Percentiles rank a stretch among this genome's conserved stretches.
phyloP scores from a whole-genome alignment of 2,113 vertebrate species.

The zebrafish (Danio rerio) region GRCz12tu NC_133182.1:29572001-29572500 shows the following conservation, averaged over 20 bases:
- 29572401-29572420: too few species aligned
- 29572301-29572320: background rate
- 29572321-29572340: too few species aligned
- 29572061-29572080: constrained; percentile 95
- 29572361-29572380: too few species aligned
- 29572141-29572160: constrained; percentile 94
- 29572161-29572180: constrained; percentile 88
- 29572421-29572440: too few species aligned
- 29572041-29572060: constrained; percentile 96
- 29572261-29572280: background rate
- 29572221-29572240: background rate
- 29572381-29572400: too few species aligned
- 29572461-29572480: too few species aligned
- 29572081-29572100: constrained; percentile 96
- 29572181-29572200: constrained; percentile 52
- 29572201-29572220: background rate
- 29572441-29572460: too few species aligned
- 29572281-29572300: background rate
- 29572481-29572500: too few species aligned
- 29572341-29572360: too few species aligned
- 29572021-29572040: constrained; percentile 63
- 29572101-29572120: constrained; percentile 97
- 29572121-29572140: constrained; percentile 95
- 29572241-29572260: background rate
- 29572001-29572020: background rate